A percentile compares a stretch with the other conserved stretches of the same genome.
phyloP scores from a whole-genome alignment of 2,797 vertebrate genomes.

The Chiloscyllium punctatum region DNA sequence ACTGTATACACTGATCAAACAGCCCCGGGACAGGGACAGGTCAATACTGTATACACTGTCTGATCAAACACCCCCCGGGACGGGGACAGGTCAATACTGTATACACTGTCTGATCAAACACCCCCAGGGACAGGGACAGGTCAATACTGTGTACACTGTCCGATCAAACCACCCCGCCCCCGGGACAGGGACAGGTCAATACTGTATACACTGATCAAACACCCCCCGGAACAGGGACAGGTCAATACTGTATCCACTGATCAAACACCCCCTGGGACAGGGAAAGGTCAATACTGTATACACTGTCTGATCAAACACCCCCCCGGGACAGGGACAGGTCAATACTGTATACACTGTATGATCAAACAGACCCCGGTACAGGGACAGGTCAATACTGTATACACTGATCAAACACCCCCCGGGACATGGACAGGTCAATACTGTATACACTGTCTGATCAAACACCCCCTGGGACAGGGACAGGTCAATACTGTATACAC shows the following conservation, averaged over 20 bases:
- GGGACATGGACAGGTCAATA: slow-evolving; percentile 49
- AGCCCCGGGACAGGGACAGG: slow-evolving; percentile 54
- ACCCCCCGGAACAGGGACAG: too few relatives aligned
- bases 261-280: too few relatives aligned
- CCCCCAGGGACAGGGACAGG: slow-evolving; percentile 54
- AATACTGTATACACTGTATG: background rate
- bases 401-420: too few relatives aligned
- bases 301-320: too few relatives aligned
- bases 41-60: background rate
- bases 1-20: background rate
- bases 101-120: too few relatives aligned
- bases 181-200: slow-evolving; percentile 48
- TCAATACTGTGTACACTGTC: background rate
- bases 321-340: slow-evolving; percentile 52
- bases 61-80: too few relatives aligned
- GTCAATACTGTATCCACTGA: slow-evolving; percentile 38
- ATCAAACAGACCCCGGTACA: too few relatives aligned
- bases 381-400: slow-evolving; percentile 48
- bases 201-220: background rate
- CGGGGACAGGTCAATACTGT: slow-evolving; percentile 48
- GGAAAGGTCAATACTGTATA: slow-evolving; percentile 48
- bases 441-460: background rate
- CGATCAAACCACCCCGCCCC: too few relatives aligned
- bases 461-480: too few relatives aligned
- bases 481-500: slow-evolving; percentile 45